Percentiles rank a stretch among this genome's conserved stretches.
Conservation (phyloP, 2,797 vertebrate species). For the Taenioides sp. region DNA sequence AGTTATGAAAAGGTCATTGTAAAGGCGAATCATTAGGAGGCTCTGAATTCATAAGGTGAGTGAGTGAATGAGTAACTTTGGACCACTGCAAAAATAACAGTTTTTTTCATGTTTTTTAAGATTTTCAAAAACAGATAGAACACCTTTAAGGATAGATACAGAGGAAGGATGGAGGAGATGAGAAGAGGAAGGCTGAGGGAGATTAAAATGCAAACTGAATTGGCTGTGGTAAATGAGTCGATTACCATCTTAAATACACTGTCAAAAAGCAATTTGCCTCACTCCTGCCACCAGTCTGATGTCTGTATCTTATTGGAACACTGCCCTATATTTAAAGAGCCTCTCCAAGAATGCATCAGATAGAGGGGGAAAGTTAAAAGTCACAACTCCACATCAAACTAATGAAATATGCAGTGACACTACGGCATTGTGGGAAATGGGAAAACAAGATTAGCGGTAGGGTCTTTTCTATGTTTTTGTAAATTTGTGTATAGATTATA, state of each 20-base stretch:
- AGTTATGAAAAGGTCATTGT: no score
- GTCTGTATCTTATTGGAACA: conserved; percentile 67
- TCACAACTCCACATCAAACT: conserved; percentile 5
- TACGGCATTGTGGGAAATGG: not conserved
- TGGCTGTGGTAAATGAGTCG: conserved; percentile 71
- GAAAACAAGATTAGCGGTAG: not conserved
- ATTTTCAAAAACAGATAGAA: no score
- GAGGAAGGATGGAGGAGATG: conserved; percentile 13
- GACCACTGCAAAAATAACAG: no score
- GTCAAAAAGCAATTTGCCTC: conserved; percentile 76
- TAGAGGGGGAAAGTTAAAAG: not conserved
- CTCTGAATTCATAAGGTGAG: no score
- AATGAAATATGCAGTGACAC: not conserved
- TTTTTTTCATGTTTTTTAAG: no score
- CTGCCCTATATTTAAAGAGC: conserved; percentile 58
- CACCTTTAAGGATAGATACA: conserved; percentile 22
- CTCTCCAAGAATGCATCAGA: conserved; percentile 35
- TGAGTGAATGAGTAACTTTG: no score
- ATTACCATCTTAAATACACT: conserved; percentile 79
- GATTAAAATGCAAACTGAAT: conserved; percentile 63
- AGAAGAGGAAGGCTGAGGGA: conserved; percentile 30
- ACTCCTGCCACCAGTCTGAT: conserved; percentile 59
- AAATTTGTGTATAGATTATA: not conserved
- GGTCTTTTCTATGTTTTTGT: not conserved
- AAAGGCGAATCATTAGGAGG: no score